Conservation (phyloP, 2,888 invertebrate genomes). For the Orchesellides sinensis region DNA sequence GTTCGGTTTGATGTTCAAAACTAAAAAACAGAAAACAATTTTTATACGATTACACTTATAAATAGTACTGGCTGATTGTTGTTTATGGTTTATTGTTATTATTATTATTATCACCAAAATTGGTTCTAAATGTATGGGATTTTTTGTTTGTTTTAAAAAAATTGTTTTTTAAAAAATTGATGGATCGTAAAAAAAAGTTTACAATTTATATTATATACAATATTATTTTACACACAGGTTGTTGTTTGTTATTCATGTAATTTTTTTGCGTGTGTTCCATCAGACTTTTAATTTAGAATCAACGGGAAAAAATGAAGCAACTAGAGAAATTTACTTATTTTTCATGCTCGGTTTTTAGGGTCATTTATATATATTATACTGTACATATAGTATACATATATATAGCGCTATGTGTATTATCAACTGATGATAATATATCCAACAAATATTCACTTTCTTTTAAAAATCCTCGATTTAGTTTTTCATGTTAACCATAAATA, state of each 20-base stretch:
- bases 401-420: too few species aligned
- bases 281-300: constrained; percentile 46
- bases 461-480: not conserved
- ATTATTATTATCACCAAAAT: constrained; percentile 36
- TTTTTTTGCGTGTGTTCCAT: constrained; percentile 67
- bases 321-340: constrained; percentile 56
- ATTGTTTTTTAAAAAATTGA: constrained; percentile 54
- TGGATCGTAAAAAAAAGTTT: constrained; percentile 46
- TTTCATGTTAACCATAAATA: constrained; percentile 49
- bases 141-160: constrained; percentile 52
- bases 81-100: constrained; percentile 60
- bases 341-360: constrained; percentile 64
- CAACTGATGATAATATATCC: constrained; percentile 8
- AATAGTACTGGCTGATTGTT: constrained; percentile 66
- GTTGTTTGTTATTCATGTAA: constrained; percentile 51
- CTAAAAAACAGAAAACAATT: constrained; percentile 48
- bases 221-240: constrained; percentile 54
- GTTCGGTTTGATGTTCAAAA: constrained; percentile 66
- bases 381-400: constrained; percentile 8
- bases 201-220: constrained; percentile 40
- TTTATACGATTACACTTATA: constrained; percentile 69
- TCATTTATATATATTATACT: constrained; percentile 42
- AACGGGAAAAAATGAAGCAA: constrained; percentile 40
- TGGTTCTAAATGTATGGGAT: constrained; percentile 58
- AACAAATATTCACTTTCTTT: constrained; percentile 8